Percentiles rank a stretch among this genome's conserved stretches.
Evolutionary conservation across 2,113 vertebrate species (phyloP).

Genomic region (Cryptoleucopteryx plumbea): DNA sequence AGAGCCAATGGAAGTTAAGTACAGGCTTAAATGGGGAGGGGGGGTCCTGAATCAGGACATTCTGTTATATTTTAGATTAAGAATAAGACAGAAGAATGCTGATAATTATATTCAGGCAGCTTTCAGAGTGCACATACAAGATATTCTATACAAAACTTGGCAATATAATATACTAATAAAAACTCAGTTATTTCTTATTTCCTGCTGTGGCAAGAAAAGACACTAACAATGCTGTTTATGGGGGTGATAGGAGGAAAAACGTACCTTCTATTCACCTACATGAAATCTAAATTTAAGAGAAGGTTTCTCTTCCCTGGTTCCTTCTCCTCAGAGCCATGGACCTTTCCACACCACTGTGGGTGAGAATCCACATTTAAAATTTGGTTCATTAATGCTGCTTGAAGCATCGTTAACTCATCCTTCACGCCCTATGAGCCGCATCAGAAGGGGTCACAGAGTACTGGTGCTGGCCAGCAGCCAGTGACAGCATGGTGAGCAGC

Average conservation of each 20-base stretch:
- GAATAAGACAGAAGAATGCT: neutral
- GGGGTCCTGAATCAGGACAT: neutral
- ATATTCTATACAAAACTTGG: neutral
- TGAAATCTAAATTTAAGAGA: neutral
- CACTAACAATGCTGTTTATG: neutral
- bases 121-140: neutral
- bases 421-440: neutral
- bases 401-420: conserved; percentile 28
- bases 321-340: neutral
- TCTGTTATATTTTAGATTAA: neutral
- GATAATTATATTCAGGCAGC: neutral
- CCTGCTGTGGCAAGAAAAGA: neutral
- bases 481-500: neutral
- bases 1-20: neutral
- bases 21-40: neutral
- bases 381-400: neutral
- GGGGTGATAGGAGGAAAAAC: neutral
- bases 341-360: neutral
- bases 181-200: neutral
- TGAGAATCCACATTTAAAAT: neutral
- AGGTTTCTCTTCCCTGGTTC: neutral
- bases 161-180: neutral
- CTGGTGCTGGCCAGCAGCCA: conserved; percentile 29
- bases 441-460: neutral
- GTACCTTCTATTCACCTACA: neutral